phyloP scores from a whole-genome alignment of 2,797 vertebrate genomes.

The Podarcis lilfordi region DNA sequence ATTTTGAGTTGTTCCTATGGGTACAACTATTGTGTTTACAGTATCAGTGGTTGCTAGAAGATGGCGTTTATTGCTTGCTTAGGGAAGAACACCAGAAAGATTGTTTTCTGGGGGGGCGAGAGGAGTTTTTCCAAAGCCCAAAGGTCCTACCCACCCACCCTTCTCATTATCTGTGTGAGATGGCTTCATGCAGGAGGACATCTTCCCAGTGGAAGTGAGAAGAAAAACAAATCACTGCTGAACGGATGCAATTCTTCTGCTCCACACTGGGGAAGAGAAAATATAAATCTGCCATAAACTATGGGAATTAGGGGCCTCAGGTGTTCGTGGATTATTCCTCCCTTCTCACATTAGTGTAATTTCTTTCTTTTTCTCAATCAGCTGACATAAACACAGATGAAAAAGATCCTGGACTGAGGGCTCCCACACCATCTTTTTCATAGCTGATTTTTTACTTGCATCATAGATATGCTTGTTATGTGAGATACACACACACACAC shows the following conservation, averaged over 20 bases:
- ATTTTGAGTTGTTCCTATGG: constrained; percentile 36
- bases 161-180: constrained; percentile 33
- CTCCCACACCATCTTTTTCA: neutral
- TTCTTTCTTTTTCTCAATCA: neutral
- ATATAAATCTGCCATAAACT: constrained; percentile 36
- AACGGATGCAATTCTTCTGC: neutral
- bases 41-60: neutral
- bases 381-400: neutral
- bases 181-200: constrained; percentile 10
- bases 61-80: neutral
- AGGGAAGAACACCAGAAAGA: neutral
- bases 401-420: constrained; percentile 2
- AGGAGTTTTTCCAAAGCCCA: constrained; percentile 14
- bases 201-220: neutral
- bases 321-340: constrained; percentile 39
- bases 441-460: neutral
- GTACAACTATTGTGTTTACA: neutral
- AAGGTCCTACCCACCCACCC: constrained; percentile 23
- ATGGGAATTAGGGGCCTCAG: constrained; percentile 28
- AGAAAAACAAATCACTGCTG: neutral
- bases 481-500: neutral
- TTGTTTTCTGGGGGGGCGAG: neutral
- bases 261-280: neutral
- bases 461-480: neutral
- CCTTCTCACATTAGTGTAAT: neutral